A percentile compares a stretch with the other conserved stretches of the same genome.
phyloP scores from a whole-genome alignment of 2,113 vertebrate species.

The Microtus oregoni region DNA sequence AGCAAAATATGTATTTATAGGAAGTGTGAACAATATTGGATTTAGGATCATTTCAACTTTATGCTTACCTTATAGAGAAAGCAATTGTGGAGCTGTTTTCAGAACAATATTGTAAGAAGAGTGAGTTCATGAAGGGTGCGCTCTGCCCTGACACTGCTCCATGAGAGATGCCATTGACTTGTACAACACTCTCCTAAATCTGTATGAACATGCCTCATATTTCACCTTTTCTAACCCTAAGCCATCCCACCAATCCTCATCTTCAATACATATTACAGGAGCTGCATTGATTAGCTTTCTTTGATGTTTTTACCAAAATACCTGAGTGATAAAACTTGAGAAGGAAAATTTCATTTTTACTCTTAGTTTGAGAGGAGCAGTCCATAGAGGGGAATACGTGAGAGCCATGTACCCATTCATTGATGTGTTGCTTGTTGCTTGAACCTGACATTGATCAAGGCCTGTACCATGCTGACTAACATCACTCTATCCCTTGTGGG shows the following conservation, averaged over 20 bases:
- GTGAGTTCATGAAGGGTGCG: not conserved
- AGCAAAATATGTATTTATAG: not conserved
- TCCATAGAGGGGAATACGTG: not conserved
- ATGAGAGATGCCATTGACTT: not conserved
- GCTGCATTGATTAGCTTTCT: not conserved
- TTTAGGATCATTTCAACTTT: not conserved
- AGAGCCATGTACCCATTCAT: no score
- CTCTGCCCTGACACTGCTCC: not conserved
- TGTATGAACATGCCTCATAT: accelerated
- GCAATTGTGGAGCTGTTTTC: not conserved
- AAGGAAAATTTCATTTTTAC: not conserved
- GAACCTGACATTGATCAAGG: not conserved
- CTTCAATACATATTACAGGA: not conserved
- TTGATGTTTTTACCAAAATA: not conserved
- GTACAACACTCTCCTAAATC: not conserved
- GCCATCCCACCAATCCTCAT: not conserved
- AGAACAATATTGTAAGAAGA: not conserved
- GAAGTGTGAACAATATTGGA: not conserved
- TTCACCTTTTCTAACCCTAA: not conserved
- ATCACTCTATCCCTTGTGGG: accelerated
- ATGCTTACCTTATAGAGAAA: not conserved
- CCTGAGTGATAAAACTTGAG: not conserved
- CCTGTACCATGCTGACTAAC: not conserved
- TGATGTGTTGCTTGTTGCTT: not conserved
- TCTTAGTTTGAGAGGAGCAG: not conserved